Base-by-base conservation (phyloP, 2,888 invertebrate genomes). In the Ectobius pallidus region DNA sequence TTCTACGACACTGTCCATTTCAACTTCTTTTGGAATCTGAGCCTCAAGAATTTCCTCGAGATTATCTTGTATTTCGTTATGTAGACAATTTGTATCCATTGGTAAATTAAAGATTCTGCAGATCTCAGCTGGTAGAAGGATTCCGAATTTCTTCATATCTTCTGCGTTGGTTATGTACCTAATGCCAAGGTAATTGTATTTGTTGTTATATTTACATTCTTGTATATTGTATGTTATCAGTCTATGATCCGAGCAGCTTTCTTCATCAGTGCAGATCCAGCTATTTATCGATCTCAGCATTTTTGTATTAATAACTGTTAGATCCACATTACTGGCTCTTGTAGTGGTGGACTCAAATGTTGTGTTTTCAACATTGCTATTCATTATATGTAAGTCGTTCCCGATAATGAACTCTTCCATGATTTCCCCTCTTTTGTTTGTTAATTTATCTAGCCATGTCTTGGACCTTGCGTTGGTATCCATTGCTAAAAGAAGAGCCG, bases 351-450 rank as follows among this genome's bases (percentile, higher is more conserved):
- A 22, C 25, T 55, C 22, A 14, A 20, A 2, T 55, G 4, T 55
- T 3, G 25, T 55, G 25, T 1, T 52, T 52, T 2, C 11, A 2
- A 1, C 25, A 11, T 4, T 55, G 25, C 14, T 20, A 14, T 55
- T 55, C 55, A 55, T 2, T 20, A 55, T 9, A 22, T 20, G 18
- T 18, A 55, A 14, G 25, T 22, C 3, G 1, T 32, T 1, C 14
- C 9, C 25, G 3, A 55, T 1, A 1, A 55, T 22, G 4, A 55
- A 55, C 14, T 55, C 27, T 55, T 55, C 55, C 1, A 55, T 14
- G 3, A 55, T 55, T 55, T 55, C 25, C 55, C 55, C 55, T 25
- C 55, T 55, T 20, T 55, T 55, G 22, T 55, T 25, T 27, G 55
- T 55, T 20, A 55, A 22, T 18, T 25, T 55, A 20, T 55, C 22